phyloP scores from a whole-genome alignment of 2,113 vertebrate genomes.

The Austrofundulus limnaeus region DNA sequence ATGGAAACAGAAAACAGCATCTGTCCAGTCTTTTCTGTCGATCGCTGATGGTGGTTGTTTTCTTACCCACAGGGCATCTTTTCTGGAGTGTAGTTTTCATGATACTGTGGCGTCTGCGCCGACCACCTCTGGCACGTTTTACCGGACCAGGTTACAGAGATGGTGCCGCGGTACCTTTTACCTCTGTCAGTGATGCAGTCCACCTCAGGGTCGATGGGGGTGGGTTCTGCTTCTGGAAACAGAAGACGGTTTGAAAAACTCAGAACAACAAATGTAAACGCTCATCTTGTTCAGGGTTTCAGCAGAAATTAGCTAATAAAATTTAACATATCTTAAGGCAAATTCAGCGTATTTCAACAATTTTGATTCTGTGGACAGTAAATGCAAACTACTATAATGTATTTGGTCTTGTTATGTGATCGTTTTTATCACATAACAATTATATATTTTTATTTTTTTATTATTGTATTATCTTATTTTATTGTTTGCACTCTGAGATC shows the following conservation, averaged over 20 bases:
- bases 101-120: slow-evolving; percentile 84
- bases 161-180: slow-evolving; percentile 80
- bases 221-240: slow-evolving; percentile 81
- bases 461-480: no score
- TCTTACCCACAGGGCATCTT: slow-evolving; percentile 95
- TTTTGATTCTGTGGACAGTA: no score
- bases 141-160: slow-evolving; percentile 83
- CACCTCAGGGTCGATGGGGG: no score
- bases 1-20: neutral
- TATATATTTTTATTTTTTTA: no score
- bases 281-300: no score
- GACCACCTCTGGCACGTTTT: slow-evolving; percentile 88
- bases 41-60: neutral
- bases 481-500: no score
- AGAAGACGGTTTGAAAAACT: neutral
- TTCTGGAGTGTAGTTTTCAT: slow-evolving; percentile 85
- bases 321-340: no score
- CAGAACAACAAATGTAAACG: neutral
- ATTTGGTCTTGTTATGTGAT: no score
- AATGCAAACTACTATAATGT: no score
- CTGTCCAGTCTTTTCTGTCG: neutral
- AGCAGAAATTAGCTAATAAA: no score
- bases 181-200: slow-evolving; percentile 86
- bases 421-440: no score
- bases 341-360: no score